Conservation (phyloP, 2,888 invertebrate genomes). For the Drosophila paramelanica region DNA sequence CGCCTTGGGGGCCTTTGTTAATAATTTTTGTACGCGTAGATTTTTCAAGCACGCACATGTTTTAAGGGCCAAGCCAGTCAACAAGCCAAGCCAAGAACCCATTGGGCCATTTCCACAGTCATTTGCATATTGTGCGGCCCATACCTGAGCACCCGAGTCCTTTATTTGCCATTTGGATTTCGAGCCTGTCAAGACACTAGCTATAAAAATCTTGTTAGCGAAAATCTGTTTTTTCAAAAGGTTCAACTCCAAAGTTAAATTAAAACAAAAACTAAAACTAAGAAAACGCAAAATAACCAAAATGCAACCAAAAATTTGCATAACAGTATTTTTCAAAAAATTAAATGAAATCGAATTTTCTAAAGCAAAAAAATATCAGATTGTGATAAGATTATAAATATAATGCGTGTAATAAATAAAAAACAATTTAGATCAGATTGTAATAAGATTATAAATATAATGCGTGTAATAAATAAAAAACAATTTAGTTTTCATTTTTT, state of each 20-base stretch:
- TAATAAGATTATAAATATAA: too few species aligned
- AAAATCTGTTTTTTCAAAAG: not conserved
- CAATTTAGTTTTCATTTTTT: too few species aligned
- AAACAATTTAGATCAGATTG: too few species aligned
- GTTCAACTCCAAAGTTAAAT: not conserved
- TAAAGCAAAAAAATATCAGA: too few species aligned
- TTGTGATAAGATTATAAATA: too few species aligned
- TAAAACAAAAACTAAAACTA: not conserved
- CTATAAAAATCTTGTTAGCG: not conserved
- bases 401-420: too few species aligned
- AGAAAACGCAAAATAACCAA: too few species aligned
- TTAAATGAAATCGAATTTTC: too few species aligned
- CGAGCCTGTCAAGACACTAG: not conserved
- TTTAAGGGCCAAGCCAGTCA: slow-evolving; percentile 20
- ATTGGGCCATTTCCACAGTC: slow-evolving; percentile 19
- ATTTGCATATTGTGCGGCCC: slow-evolving; percentile 36
- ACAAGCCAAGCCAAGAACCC: slow-evolving; percentile 17
- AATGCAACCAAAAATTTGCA: too few species aligned
- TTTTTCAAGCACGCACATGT: slow-evolving; percentile 73
- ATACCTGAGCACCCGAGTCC: slow-evolving; percentile 19
- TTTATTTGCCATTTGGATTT: slow-evolving; percentile 18
- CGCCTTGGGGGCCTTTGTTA: slow-evolving; percentile 69
- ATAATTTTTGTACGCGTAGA: slow-evolving; percentile 69
- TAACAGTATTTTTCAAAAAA: too few species aligned
- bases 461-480: too few species aligned